Base-by-base conservation (phyloP, 1,140 invertebrate species). In the Condylostylus longicornis region DNA sequence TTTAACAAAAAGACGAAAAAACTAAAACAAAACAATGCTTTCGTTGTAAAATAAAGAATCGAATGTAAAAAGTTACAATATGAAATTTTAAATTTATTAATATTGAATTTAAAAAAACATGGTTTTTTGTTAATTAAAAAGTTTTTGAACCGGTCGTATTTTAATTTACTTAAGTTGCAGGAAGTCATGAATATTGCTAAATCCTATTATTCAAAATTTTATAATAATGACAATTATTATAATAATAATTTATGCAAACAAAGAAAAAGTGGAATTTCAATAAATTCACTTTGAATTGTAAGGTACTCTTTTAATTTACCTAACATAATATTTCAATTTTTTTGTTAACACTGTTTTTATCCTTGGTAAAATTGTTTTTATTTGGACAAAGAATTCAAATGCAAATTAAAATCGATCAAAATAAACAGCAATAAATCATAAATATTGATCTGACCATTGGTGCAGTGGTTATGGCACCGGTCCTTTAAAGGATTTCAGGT, bases 81-180 rank as follows among this genome's bases (percentile, higher is more conserved):
- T 32, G 25, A 23, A 15, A 22, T 3, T 27, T 13, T 15, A 23
- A 33, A 35, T 20, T 38, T 36, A 30, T n/a, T 28, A 9, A 28
- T 38, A 18, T 38, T 15, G 32, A 36, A 33, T 47, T 9, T n/a
- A n/a, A n/a, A n/a, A n/a, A n/a, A 12, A 43, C 42, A 38, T 41
- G 40, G 47, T 35, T 49, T 45, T 50, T 3, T 28, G 44, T 49
- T 47, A 20, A 10, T 27, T 43, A 18, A 6, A 42, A 32, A 43
- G 13, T 25, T 44, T 48, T 45, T 22, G 38, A 28, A n/a, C n/a
- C 34, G 35, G 37, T 35, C 38, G 33, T 40, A 40, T 31, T 20
- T 42, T 50, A 10, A 23, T 35, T 46, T 48, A 18, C 25, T 42
- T 50, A 8, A 3, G 33, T 50, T 47, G 45, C 48, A 50, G 48